Base-by-base conservation (phyloP, 1,140 invertebrate genomes). In the Megathymus violae region DNA sequence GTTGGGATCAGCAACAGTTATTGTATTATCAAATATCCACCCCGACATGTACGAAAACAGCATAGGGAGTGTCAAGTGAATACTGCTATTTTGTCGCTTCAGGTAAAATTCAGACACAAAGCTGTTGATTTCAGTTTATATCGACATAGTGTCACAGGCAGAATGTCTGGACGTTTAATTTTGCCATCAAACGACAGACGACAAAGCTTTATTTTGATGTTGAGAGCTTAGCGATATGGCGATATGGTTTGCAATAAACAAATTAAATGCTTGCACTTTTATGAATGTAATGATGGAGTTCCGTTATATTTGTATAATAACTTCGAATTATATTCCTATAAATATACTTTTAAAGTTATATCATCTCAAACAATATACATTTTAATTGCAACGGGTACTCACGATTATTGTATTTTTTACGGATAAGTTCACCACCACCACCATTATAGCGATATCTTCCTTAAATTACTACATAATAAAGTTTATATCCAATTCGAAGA, bases 21-120 rank as follows among this genome's bases (percentile, higher is more conserved):
- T n/a, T n/a, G n/a, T n/a, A n/a, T n/a, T 10, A 19, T 15, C 13
- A 16, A 9, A 17, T 17, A 43, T 25, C 13, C 22, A 4, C 9
- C 9, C 10, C 22, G 25, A 31, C 46, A 7, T 48, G 11, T 48
- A 48, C 31, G 25, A 31, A 31, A 48, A 48, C 25, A 31, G n/a
- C 19, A 22, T 22, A 22, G 13, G 27, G n/a, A 48, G 25, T 48
- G 14, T 48, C 25, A 11, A 14, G 22, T 27, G 11, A 48, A 48
- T 13, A 27, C 27, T 48, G n/a, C n/a, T n/a, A n/a, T 50, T 34
- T 50, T 10, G 25, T n/a, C 25, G 25, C 15, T 19, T 27, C 25
- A 50, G 47, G 27, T 50, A 27, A 4, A 50, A 50, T 50, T 14
- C 47, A 50, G 47, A 36, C 47, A 38, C n/a, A 50, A 48, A 48